A percentile compares a stretch with the other conserved stretches of the same genome.
Conservation (phyloP, 2,888 invertebrate genomes). For the Argynnis bischoffii region DNA sequence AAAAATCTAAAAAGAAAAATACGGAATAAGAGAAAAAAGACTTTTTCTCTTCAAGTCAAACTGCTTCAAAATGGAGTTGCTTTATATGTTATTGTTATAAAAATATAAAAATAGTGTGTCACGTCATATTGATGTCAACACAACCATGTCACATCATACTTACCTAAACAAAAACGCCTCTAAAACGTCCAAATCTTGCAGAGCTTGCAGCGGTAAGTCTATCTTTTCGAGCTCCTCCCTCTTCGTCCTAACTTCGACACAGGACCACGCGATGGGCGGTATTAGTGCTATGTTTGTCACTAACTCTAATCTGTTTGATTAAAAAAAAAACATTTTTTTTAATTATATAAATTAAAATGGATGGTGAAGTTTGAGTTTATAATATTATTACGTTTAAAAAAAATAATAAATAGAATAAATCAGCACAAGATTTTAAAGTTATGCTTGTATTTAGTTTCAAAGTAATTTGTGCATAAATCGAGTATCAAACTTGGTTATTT, state of each 20-base stretch:
- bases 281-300: constrained; percentile 72
- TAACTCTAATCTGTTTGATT: constrained; percentile 63
- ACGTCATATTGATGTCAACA: no score
- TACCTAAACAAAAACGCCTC: constrained; percentile 92
- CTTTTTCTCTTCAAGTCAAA: no score
- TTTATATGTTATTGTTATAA: constrained; percentile 4
- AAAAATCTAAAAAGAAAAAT: no score
- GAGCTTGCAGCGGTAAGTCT: constrained; percentile 85
- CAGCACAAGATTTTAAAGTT: no score
- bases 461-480: no score
- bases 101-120: background rate
- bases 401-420: no score
- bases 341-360: background rate
- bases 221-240: constrained; percentile 66
- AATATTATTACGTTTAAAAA: no score
- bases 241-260: constrained; percentile 59
- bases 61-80: no score
- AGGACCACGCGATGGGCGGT: constrained; percentile 74
- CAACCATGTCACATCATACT: constrained; percentile 13
- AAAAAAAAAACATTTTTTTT: constrained; percentile 1
- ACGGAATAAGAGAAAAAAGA: no score
- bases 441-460: no score
- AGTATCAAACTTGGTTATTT: no score
- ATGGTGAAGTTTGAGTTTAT: no score
- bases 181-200: constrained; percentile 92